Percentiles rank a stretch among this genome's conserved stretches.
These are phyloP conservation scores for Canis aureus DNA, from an alignment of 2,113 vertebrate genomes.

Conservation along the genomic window DNA sequence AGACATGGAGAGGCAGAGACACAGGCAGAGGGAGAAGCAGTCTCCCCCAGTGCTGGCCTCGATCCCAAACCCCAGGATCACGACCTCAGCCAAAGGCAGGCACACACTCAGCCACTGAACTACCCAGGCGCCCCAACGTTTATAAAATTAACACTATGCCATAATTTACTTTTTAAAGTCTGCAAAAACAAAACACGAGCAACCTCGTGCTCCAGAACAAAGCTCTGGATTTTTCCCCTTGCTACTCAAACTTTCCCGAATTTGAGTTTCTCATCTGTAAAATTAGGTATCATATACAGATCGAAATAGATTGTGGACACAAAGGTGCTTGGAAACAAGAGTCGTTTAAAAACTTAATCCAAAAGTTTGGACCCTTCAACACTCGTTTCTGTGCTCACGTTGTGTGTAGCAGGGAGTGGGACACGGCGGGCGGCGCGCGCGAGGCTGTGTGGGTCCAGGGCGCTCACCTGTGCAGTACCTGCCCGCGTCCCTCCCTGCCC, in stretches of 20 bases:
- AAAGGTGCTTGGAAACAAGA: background rate
- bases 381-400: background rate
- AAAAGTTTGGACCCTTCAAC: background rate
- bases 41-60: too few species aligned
- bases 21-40: too few species aligned
- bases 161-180: background rate
- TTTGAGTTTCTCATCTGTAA: background rate
- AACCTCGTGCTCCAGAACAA: background rate
- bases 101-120: too few species aligned
- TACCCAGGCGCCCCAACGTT: too few species aligned
- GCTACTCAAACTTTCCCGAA: background rate
- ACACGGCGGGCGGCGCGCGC: accelerated
- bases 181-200: background rate
- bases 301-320: background rate
- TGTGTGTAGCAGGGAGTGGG: background rate
- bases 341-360: background rate
- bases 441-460: background rate
- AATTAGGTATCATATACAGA: background rate
- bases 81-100: too few species aligned
- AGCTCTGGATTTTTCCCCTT: background rate
- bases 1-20: too few species aligned
- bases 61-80: too few species aligned
- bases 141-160: background rate
- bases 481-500: too few species aligned
- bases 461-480: background rate